A percentile compares a stretch with the other conserved stretches of the same genome.
Conservation (phyloP, 2,888 invertebrate species). For the Troides oblongomaculatus region DNA sequence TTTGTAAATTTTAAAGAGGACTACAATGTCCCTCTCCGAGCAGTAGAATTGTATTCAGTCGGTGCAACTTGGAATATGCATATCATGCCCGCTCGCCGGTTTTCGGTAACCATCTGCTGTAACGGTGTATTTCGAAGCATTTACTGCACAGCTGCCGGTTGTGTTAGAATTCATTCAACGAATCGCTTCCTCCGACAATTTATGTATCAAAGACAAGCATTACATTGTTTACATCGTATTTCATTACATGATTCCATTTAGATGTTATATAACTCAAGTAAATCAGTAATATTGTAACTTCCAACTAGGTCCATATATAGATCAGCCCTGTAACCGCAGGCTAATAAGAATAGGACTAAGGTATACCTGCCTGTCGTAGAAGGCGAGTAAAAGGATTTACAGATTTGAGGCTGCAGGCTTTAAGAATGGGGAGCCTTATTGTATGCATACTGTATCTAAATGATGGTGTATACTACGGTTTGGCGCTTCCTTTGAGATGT, state of each 20-base stretch:
- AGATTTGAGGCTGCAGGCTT: no score
- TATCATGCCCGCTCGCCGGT: conserved; percentile 20
- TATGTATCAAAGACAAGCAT: conserved; percentile 5
- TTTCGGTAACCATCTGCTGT: conserved; percentile 26
- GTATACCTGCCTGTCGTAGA: no score
- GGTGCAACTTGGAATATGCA: conserved; percentile 27
- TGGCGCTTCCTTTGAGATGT: no score
- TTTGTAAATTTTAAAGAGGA: background rate
- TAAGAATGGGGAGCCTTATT: no score
- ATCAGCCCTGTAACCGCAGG: no score
- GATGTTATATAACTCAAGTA: background rate
- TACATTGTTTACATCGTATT: background rate
- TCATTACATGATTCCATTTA: background rate
- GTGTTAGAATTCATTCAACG: conserved; percentile 20
- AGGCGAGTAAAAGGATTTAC: no score
- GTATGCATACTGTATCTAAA: no score
- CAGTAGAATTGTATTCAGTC: conserved; percentile 15
- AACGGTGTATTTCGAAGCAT: conserved; percentile 24
- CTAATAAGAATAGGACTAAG: no score
- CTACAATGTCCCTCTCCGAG: background rate
- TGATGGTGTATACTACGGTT: no score
- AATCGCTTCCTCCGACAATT: conserved; percentile 15
- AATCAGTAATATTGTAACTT: background rate
- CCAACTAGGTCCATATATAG: no score
- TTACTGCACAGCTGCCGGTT: conserved; percentile 24